Evolutionary conservation across 2,113 vertebrate genomes (phyloP), one percentile per base, ranked within the genome.

Genomic region (Brachyhypopomus occidentalis): DNA sequence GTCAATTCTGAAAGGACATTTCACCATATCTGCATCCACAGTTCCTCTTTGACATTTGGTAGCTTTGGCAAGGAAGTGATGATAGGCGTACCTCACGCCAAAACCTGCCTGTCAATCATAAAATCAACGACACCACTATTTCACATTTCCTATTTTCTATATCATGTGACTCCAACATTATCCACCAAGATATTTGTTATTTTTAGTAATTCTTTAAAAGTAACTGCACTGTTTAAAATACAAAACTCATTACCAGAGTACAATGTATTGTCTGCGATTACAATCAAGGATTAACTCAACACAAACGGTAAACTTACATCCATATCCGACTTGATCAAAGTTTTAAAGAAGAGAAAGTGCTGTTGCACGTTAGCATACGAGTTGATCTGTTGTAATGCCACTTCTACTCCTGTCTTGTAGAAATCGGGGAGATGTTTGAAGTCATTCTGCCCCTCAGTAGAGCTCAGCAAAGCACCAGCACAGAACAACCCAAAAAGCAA

Each of bases 21-120:
- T 77, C 71, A 78, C 80, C 4, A 80, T 30, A 27, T 58, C 36
- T 0, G 76, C 14, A 0, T 66, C 72, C 0, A 17, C 11, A 0
- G 87, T 84, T 72, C 84, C 90, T 89, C 88, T 93, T 63, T 83
- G 0, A 72, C 93, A 94, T 0, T 0, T 86, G 56, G 93, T 94
- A 30, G 92, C 84, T 77, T 93, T 94, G 66, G 92, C 78, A 76
- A 83, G 17, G 12, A 93, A 93, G 77, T 90, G 91, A 80, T 92
- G 90, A 87, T 73, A 91, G 48, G 90, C 0, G 78, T 88, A 91
- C 2, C 3, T 87, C 72, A 83, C 82, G 2, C 81, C 77, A 62
- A 92, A 92, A 8, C 88, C 89, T 27, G 67, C 70, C 93, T 94
- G 80, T 30, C 30, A 30, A 30, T 30, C 30, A 30, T 30, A 16